Percentiles rank a stretch among this genome's conserved stretches.
phyloP scores from a whole-genome alignment of 2,888 invertebrate species.

The Linyphia triangularis region DNA sequence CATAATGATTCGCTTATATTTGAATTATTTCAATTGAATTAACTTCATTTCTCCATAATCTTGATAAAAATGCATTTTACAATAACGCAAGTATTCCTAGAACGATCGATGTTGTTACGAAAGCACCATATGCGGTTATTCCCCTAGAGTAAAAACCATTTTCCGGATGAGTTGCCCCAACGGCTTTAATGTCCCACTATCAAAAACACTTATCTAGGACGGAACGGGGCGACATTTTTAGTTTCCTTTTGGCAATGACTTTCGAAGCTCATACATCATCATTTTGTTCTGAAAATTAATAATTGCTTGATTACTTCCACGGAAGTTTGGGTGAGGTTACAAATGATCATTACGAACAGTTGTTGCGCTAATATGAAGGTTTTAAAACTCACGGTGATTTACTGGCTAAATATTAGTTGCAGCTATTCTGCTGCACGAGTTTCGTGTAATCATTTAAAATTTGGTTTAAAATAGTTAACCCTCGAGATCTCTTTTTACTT shows the following conservation, averaged over 20 bases:
- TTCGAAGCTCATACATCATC: constrained; percentile 51
- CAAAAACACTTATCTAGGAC: constrained; percentile 54
- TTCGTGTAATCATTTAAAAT: no score
- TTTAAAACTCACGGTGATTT: no score
- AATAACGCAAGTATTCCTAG: not conserved
- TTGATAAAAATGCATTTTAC: not conserved
- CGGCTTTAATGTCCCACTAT: constrained; percentile 49
- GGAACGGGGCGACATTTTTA: constrained; percentile 4
- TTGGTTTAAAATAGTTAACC: no score
- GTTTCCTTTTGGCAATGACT: not conserved
- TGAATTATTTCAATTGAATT: not conserved
- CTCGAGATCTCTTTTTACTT: no score
- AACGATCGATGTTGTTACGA: not conserved
- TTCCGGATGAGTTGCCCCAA: constrained; percentile 23
- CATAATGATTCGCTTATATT: not conserved
- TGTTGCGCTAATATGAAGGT: not conserved
- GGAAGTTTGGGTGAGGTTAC: not conserved
- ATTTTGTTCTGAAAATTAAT: constrained; percentile 58
- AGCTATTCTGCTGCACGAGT: no score
- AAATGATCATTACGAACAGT: not conserved
- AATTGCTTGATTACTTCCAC: constrained; percentile 29
- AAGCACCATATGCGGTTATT: constrained; percentile 1
- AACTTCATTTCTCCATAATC: not conserved
- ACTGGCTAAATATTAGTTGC: no score
- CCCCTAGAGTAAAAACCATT: constrained; percentile 42